These are phyloP conservation scores for Megaceryle alcyon DNA, from an alignment of 2,797 vertebrate species.

Conservation along the genomic window DNA sequence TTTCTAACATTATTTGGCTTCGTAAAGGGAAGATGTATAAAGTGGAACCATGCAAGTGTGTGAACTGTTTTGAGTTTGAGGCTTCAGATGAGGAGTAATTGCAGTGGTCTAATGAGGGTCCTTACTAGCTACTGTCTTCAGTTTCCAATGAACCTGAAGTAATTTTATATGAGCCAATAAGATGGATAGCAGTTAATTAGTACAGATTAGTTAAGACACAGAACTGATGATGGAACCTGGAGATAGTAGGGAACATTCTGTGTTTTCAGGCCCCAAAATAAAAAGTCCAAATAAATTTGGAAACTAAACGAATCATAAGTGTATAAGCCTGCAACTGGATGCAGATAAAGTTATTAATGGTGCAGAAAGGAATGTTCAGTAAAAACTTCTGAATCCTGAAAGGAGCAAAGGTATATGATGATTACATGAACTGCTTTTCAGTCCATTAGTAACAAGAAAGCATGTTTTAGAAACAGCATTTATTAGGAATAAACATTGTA, in stretches of 20 bases:
- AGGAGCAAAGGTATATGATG: not conserved
- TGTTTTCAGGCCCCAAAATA: not conserved
- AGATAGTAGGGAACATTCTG: not conserved
- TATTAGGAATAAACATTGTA: not conserved
- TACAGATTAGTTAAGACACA: not conserved
- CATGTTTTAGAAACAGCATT: not conserved
- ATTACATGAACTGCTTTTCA: not conserved
- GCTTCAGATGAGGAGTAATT: not conserved
- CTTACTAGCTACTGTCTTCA: not conserved
- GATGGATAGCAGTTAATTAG: not conserved
- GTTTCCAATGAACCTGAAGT: not conserved
- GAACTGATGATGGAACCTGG: not conserved
- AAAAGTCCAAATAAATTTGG: not conserved
- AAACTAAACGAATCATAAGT: not conserved
- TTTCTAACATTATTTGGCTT: not conserved
- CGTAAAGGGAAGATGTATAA: not conserved
- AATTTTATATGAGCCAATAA: not conserved
- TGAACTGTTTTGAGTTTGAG: not conserved
- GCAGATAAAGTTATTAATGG: not conserved
- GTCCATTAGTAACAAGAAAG: not conserved
- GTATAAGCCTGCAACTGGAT: not conserved
- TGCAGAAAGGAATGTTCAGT: not conserved
- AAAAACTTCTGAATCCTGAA: not conserved
- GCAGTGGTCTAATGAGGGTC: not conserved
- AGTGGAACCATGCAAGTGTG: not conserved